Base-by-base conservation (phyloP, 92 coral and sea anemone genomes). In the Bergia sp. region DNA sequence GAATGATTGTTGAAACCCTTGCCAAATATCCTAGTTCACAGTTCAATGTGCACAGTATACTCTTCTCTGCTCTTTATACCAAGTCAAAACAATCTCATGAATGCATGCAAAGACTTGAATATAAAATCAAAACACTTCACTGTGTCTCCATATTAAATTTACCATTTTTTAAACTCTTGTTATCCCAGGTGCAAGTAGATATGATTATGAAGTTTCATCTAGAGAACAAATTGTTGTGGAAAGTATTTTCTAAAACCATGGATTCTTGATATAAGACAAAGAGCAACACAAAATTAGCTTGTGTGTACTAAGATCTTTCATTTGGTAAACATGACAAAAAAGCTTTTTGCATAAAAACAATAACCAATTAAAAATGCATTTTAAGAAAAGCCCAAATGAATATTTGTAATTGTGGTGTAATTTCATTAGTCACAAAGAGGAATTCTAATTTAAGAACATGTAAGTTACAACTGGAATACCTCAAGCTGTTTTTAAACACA, bases 291-390 rank as follows among this genome's bases (percentile, higher is more conserved):
- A 41, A 41, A 55, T 20, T 81, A 58, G 40, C 43, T 21, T 11
- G 4, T 81, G 82, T 79, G 82, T 79, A 50, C 82, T 20, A 38
- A 81, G 12, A 18, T 16, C 72, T 57, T 58, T 81, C 15, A 81
- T 61, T 76, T 40, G 18, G 85, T 81, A 39, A 81, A 81, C 72
- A 81, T 20, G 44, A 61, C 74, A 81, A 57, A 57, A 81, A 79
- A 50, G 66, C 72, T 81, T 76, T 76, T 81, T 81, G 74, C 85
- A 81, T 81, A 81, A 61, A 57, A 16, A 81, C 85, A 81, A 81
- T 79, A 36, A 79, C 61, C 82, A 23, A 79, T 79, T 79, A 20
- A 21, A 49, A 23, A 29, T 81, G 85, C 50, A 58, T 40, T 61
- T 58, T 61, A 41, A 4, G 39, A 81, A 57, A 38, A 38, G 73